Evolutionary conservation across 1,140 invertebrate species (phyloP).

Genomic region (Anoplophora glabripennis): DNA sequence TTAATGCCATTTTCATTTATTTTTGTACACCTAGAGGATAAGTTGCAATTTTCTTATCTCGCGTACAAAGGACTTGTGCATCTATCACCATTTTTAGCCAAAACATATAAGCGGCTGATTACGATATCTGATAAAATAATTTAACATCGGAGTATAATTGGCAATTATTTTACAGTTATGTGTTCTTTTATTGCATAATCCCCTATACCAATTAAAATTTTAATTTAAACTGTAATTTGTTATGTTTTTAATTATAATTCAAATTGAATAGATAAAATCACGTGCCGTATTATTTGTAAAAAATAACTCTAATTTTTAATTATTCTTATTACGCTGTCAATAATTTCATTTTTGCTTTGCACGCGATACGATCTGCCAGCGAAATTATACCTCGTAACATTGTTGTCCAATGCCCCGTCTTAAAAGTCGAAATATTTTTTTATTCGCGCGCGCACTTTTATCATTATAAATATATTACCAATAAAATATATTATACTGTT

Average conservation of each 20-base stretch:
- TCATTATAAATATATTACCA: too few relatives aligned
- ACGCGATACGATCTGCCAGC: too few relatives aligned
- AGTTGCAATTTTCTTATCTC: background rate
- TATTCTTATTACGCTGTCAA: too few relatives aligned
- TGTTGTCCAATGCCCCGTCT: too few relatives aligned
- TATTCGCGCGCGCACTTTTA: too few relatives aligned
- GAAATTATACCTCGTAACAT: too few relatives aligned
- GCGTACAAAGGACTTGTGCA: background rate
- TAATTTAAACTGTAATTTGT: background rate
- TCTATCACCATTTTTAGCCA: background rate
- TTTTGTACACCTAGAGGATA: background rate
- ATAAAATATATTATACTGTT: too few relatives aligned
- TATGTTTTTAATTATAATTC: conserved; percentile 8
- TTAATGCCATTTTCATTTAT: too few relatives aligned
- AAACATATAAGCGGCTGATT: background rate
- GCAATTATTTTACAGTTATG: conserved; percentile 10
- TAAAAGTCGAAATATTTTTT: too few relatives aligned
- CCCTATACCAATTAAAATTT: conserved; percentile 7
- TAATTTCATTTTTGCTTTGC: too few relatives aligned
- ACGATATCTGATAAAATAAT: conserved; percentile 6
- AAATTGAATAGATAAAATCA: background rate
- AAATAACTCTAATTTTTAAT: too few relatives aligned
- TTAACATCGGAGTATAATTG: conserved; percentile 7
- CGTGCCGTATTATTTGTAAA: too few relatives aligned
- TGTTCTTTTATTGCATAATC: conserved; percentile 6